These are phyloP conservation scores for Cryptotermes secundus DNA, from an alignment of 1,140 invertebrate species.

Conservation along the genomic window DNA sequence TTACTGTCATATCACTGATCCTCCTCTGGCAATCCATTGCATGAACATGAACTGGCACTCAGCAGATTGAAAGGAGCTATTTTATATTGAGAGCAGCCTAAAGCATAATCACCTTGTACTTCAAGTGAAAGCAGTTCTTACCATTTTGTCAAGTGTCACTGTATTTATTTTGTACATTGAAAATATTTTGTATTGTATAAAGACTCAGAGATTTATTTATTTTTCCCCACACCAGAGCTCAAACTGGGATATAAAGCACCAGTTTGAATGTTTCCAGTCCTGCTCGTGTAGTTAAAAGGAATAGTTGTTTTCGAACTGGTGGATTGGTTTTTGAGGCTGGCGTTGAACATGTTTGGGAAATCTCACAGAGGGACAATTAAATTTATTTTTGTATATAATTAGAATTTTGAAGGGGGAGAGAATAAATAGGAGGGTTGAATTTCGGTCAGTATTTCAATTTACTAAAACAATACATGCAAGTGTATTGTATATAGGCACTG, in stretches of 20 bases:
- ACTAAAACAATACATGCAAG: not conserved
- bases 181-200: not conserved
- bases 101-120: not conserved
- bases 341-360: not conserved
- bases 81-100: not conserved
- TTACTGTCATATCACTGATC: too few species aligned
- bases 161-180: constrained; percentile 2
- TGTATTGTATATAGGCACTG: not conserved
- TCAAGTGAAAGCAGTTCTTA: not conserved
- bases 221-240: not conserved
- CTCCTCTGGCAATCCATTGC: not conserved
- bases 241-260: not conserved
- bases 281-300: not conserved
- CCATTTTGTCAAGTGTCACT: not conserved
- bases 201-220: not conserved
- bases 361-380: not conserved
- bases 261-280: not conserved
- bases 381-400: constrained; percentile 5
- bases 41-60: not conserved
- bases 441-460: constrained; percentile 8
- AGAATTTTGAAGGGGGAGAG: not conserved
- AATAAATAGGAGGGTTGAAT: not conserved
- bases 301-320: not conserved
- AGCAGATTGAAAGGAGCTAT: not conserved
- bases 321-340: not conserved